Evolutionary conservation across 2,888 invertebrate genomes (phyloP).

Genomic region (Ferrisia virgata): DNA sequence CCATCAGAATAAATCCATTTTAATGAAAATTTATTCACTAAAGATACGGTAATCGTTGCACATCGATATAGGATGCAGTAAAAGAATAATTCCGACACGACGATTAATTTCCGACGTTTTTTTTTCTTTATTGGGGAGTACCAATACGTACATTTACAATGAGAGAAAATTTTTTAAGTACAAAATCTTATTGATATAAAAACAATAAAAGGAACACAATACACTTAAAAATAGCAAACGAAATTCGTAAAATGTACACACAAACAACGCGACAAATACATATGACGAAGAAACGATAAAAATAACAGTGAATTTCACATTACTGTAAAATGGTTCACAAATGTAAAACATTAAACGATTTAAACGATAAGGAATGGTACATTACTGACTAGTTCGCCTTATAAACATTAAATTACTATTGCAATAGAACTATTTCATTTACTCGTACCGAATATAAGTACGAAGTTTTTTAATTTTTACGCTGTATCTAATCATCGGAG

Average conservation of each 20-base stretch:
- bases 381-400: conserved; percentile 27
- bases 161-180: conserved; percentile 2
- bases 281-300: conserved; percentile 28
- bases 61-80: neutral
- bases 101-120: neutral
- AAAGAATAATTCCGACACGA: neutral
- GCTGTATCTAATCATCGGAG: neutral
- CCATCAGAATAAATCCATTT: neutral
- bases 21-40: neutral
- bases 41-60: neutral
- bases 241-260: neutral
- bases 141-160: conserved; percentile 7
- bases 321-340: conserved; percentile 18
- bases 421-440: conserved; percentile 17
- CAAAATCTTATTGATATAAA: conserved; percentile 18
- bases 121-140: neutral
- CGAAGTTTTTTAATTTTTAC: neutral
- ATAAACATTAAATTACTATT: conserved; percentile 27
- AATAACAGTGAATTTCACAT: conserved; percentile 26
- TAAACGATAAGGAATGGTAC: conserved; percentile 30
- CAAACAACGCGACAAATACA: conserved; percentile 12
- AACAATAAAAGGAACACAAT: conserved; percentile 30
- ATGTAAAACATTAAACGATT: conserved; percentile 32
- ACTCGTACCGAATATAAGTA: neutral
- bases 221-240: conserved; percentile 1